Base-by-base conservation (phyloP, 2,797 vertebrate species). In the Apogon hyalosoma region DNA sequence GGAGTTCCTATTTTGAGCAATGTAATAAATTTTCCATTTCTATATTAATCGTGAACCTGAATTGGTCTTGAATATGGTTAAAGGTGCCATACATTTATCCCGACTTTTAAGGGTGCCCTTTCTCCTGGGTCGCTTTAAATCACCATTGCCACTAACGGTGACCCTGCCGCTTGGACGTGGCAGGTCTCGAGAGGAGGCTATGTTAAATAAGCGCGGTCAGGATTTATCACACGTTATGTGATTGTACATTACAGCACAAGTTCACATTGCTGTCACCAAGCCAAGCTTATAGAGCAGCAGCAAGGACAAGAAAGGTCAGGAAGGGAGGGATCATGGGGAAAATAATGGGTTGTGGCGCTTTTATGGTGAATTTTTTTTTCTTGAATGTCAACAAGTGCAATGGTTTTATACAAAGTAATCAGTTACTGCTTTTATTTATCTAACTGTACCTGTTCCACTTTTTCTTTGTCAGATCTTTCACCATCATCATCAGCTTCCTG, bases 171-270 rank as follows among this genome's bases (percentile, higher is more conserved):
- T 69, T 11, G 19, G 56, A 69, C 47, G n/a, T 52, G 8, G 63
- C 74, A 31, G 74, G 51, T 72, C 81, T 82, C 61, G 49, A 42
- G 61, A 76, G 53, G 62, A 59, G 47, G 62, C 8, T 33, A 47
- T 69, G 83, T 87, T 87, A 83, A 87, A 84, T 88, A 82, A 80
- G 39, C 1, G 48, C 0, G 42, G 71, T 63, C 63, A 58, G 77
- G 86, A 88, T 90, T 90, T 89, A 90, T 89, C 75, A 82, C 81
- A 79, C 57, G 19, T 36, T 63, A 52, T 87, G 80, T 81, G 87
- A 86, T 79, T 87, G 80, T 90, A 87, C 83, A 82, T 89, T 75
- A 88, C 58, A 57, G 74, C 72, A 75, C 76, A 71, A 57, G 82
- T 84, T 87, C 78, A 78, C 49, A 8, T 39, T 16, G 46, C 79